Evolutionary conservation across 1,140 invertebrate species (phyloP), one percentile per base, ranked within the genome.

Genomic region (Berghia stephanieae): DNA sequence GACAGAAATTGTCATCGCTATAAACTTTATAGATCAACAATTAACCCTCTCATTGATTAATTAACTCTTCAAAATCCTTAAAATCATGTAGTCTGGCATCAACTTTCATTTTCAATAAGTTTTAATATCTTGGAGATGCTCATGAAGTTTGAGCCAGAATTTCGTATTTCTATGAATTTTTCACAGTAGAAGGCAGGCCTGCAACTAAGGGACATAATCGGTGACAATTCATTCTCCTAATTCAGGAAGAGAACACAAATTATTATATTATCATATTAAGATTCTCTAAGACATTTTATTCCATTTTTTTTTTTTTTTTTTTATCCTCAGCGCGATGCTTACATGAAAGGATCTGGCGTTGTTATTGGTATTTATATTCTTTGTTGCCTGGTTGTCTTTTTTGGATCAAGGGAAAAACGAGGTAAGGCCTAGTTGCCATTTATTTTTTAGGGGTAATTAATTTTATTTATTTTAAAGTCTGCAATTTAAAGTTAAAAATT

Each of bases 391-490:
- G 85, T 79, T 1, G 83, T 83, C 18, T 86, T 87, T 78, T 83
- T 87, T 71, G 86, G 87, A 43, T 79, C 83, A 4, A 83, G 82
- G 78, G 86, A 88, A 77, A 83, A 83, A 71, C 77, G 79, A 79
- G 84, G 86, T 87, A 77, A 66, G 73, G 24, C 63, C 24, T 34
- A 2, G n/a, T 34, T 27, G 6, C 24, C 16, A 52, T 34, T 18
- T 36, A 31, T 18, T 60, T 60, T 24, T 6, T 60, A 24, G 31
- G 8, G 6, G 0, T 40, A 8, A 38, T n/a, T 78, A 75, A 78
- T 79, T 71, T 81, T 3, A 77, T 55, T 27, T 18, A n/a, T 27
- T 18, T 34, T 46, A 46, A 21, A 24, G 49, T n/a, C 18, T 21
- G 31, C 2, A 16, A 13, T 55, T 57, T 31, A 8, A 55, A 1